Conservation (phyloP, 2,888 invertebrate genomes). For the Anthophora plumipes region DNA sequence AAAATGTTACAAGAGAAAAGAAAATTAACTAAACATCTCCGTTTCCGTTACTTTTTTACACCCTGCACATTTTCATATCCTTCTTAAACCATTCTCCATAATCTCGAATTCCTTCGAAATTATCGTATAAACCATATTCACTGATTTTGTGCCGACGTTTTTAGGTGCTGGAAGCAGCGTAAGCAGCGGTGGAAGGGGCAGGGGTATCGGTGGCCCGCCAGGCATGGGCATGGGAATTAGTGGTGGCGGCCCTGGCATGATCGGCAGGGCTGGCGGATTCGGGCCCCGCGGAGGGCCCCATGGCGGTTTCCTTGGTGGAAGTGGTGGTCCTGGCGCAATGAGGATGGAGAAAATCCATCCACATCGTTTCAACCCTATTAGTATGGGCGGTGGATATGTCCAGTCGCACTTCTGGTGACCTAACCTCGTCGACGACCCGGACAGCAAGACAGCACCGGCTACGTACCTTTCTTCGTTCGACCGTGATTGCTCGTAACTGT, state of each 20-base stretch:
- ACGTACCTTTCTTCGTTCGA: conserved; percentile 50
- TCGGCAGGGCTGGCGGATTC: conserved; percentile 79
- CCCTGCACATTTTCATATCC: not conserved
- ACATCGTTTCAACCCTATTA: conserved; percentile 83
- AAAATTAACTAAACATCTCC: too few relatives aligned
- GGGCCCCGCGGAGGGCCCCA: conserved; percentile 81
- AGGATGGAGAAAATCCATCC: conserved; percentile 84
- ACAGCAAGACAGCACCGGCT: conserved; percentile 37
- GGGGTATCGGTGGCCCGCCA: conserved; percentile 66
- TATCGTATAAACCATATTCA: too few relatives aligned
- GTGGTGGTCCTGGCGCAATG: conserved; percentile 82
- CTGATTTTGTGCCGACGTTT: conserved; percentile 55
- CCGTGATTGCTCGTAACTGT: conserved; percentile 42
- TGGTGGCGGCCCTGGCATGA: conserved; percentile 76
- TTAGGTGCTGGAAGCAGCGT: conserved; percentile 72
- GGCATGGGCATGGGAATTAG: conserved; percentile 75
- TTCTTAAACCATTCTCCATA: not conserved
- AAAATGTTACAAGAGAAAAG: too few relatives aligned
- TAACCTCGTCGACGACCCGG: conserved; percentile 19
- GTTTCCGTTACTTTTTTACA: not conserved
- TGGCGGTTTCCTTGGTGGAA: conserved; percentile 78
- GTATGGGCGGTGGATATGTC: conserved; percentile 83
- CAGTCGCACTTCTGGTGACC: conserved; percentile 84
- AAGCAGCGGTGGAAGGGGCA: conserved; percentile 63
- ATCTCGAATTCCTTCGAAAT: not conserved